phyloP scores from a whole-genome alignment of 2,113 vertebrate genomes.

The Nannobrachium achirus region DNA sequence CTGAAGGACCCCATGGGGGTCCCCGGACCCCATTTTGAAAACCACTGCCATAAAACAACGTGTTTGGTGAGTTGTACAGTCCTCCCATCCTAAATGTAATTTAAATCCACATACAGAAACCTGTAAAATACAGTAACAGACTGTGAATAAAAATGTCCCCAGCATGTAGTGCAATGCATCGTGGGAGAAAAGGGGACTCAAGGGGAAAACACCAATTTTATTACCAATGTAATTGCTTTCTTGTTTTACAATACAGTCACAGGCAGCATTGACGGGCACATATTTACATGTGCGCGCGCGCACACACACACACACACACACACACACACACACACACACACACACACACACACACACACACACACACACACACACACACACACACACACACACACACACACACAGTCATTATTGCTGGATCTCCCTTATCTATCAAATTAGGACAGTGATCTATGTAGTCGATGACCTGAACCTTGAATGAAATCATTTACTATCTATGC shows the following conservation, averaged over 20 bases:
- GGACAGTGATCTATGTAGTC: constrained; percentile 11
- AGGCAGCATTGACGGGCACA: background rate
- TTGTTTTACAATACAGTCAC: background rate
- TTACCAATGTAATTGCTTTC: background rate
- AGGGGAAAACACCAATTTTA: no score
- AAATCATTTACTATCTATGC: constrained; percentile 17
- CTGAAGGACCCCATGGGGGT: no score
- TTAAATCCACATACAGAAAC: no score
- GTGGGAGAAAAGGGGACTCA: no score
- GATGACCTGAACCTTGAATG: constrained; percentile 13
- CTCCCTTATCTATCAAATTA: constrained; percentile 11
- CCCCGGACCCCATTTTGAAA: no score
- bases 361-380: background rate
- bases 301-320: background rate
- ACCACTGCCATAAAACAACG: no score
- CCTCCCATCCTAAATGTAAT: no score
- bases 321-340: background rate
- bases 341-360: background rate
- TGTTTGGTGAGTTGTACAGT: no score
- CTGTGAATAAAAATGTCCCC: background rate
- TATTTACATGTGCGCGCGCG: background rate
- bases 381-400: background rate
- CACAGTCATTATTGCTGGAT: background rate
- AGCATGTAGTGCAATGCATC: no score
- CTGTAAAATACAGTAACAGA: background rate